A percentile compares a stretch with the other conserved stretches of the same genome.
These are phyloP conservation scores for Platycercus adscitus DNA, from an alignment of 2,113 vertebrate genomes.

Conservation along the genomic window DNA sequence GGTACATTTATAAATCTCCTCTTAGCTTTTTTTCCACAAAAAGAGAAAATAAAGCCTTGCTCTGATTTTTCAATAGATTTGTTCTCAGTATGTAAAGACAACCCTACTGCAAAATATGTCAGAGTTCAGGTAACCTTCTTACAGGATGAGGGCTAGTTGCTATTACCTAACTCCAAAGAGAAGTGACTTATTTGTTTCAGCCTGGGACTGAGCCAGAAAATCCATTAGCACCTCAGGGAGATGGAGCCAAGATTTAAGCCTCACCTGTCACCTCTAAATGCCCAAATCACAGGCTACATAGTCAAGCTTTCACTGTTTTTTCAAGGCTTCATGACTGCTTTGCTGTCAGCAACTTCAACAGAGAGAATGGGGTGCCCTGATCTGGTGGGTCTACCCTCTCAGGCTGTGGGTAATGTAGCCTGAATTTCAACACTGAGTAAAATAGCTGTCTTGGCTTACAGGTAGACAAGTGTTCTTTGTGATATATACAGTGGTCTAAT, in stretches of 20 bases:
- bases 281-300: background rate
- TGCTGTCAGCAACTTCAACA: background rate
- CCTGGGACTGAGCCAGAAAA: background rate
- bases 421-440: background rate
- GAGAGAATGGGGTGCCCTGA: background rate
- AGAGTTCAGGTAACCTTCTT: background rate
- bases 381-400: background rate
- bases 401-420: background rate
- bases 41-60: background rate
- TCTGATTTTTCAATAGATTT: background rate
- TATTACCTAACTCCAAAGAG: background rate
- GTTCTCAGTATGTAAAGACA: background rate
- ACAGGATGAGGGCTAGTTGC: background rate
- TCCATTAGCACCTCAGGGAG: background rate
- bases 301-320: background rate
- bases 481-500: background rate
- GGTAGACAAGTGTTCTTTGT: fast-evolving
- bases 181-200: background rate
- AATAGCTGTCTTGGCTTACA: background rate
- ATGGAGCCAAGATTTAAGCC: fast-evolving
- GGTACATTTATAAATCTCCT: background rate
- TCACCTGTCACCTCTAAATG: background rate
- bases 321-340: background rate
- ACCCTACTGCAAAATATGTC: background rate
- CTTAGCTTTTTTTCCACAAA: background rate